A percentile compares a stretch with the other conserved stretches of the same genome.
Conservation (phyloP, 1,140 invertebrate genomes). For the Caenorhabditis brenneri region DNA sequence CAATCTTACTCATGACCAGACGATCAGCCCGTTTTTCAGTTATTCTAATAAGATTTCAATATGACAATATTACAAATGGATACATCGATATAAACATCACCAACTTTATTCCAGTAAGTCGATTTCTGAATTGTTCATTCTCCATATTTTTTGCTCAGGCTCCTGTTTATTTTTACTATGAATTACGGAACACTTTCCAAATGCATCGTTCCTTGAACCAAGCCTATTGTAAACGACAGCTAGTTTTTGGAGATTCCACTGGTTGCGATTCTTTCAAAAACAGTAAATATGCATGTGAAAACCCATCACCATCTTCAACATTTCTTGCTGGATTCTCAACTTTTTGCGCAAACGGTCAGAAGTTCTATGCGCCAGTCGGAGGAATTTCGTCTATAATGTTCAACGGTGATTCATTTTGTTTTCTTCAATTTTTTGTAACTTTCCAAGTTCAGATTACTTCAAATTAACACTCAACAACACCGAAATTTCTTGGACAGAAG, state of each 20-base stretch:
- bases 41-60: background rate
- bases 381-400: background rate
- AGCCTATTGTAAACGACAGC: background rate
- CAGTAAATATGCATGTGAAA: background rate
- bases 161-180: conserved; percentile 19
- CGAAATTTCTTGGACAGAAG: background rate
- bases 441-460: background rate
- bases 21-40: too few relatives aligned
- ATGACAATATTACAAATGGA: background rate
- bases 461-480: background rate
- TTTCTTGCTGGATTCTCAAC: background rate
- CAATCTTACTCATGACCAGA: too few relatives aligned
- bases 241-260: background rate
- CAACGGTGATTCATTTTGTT: background rate
- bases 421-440: background rate
- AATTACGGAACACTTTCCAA: background rate
- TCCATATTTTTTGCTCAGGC: background rate
- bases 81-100: background rate
- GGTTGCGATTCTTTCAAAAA: background rate
- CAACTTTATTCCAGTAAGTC: background rate
- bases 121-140: background rate
- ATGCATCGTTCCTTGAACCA: conserved; percentile 22
- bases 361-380: background rate
- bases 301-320: background rate
- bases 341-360: background rate